Base-by-base conservation (phyloP, 2,888 invertebrate genomes). In the Hirtodrosophila confusa region DNA sequence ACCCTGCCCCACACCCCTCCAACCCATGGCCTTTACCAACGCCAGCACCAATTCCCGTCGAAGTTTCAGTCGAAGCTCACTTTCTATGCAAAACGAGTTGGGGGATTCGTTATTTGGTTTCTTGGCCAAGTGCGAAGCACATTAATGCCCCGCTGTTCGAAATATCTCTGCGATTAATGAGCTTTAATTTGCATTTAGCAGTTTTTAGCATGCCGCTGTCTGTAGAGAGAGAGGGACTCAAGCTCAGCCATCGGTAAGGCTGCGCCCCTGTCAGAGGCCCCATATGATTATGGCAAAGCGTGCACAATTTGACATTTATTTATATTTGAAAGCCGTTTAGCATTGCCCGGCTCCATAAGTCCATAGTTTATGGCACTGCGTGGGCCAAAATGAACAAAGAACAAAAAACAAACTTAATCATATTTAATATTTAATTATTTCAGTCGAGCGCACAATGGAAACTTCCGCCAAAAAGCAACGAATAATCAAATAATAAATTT, bases 351-450 rank as follows among this genome's bases (percentile, higher is more conserved):
- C 62, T 80, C 68, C 66, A 80, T 83, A 83, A 83, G 75, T 65
- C 69, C 65, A 67, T 77, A 67, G 51, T 86, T 82, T 86, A 82
- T 82, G 78, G 75, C 75, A 39, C 57, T 58, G 86, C 82, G 82
- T 82, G 82, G 82, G 82, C 67, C 40, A 35, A 58, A 51, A 40
- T 63, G 11, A 57, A 56, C 11, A 39, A 45, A 40, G 37, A 35
- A 12, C 10, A 49, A 41, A 29, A 37, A 29, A 43, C 33, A 41
- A 68, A 43, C 62, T 68, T 78, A 85, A 86, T 86, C 85, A 83
- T 71, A 80, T 80, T 80, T 86, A 83, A 86, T 78, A 86, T 83
- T 83, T 82, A 86, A 82, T 82, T 82, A 82, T 82, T 86, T 86
- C 80, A 83, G 65, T 62, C 83, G 66, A 76, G 51, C 77, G 47